Evolutionary conservation across 2,797 vertebrate species (phyloP), one percentile per base, ranked within the genome.

Genomic region (Phataginus tetradactyla): DNA sequence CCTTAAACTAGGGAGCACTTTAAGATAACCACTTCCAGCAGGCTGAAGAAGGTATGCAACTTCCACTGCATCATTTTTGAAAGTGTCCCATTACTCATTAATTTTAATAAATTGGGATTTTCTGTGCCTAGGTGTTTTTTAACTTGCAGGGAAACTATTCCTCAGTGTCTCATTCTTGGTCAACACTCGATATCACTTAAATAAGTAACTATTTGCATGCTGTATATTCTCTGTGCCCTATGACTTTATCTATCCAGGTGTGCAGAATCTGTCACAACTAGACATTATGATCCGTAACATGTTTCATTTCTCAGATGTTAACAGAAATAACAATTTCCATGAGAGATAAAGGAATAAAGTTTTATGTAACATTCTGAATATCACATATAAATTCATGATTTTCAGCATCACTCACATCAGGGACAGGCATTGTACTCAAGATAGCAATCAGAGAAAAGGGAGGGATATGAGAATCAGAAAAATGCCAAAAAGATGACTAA

Each of bases 381-480:
- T 86, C 61, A 88, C 78, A 85, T n/a, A 81, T 89, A 95, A 85
- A 96, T 86, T 85, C 66, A 96, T 69, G n/a, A 90, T 87, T 94
- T 34, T 96, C 59, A 91, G 17, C 37, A 71, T 92, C 61, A 74
- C 29, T 88, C 90, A 86, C 34, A 63, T 61, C 74, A 66, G 74
- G 42, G 27, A 93, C 34, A 95, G 34, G 27, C 86, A 92, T 92
- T 96, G 45, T 91, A 84, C 86, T 92, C 83, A 79, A 84, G 49
- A 96, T 61, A 95, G 53, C 74, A 89, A 95, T 96, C 91, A 80
- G 37, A 91, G 23, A n/a, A 64, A 95, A 85, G 66, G 66, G 95
- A 92, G 96, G 32, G 61, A 96, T 93, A 86, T 93, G 78, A 93
- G 63, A 92, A 74, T 92, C 34, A 90, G 75, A 96, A 95, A 97